phyloP scores from a whole-genome alignment of 2,888 invertebrate species.

The Argynnis bischoffii region DNA sequence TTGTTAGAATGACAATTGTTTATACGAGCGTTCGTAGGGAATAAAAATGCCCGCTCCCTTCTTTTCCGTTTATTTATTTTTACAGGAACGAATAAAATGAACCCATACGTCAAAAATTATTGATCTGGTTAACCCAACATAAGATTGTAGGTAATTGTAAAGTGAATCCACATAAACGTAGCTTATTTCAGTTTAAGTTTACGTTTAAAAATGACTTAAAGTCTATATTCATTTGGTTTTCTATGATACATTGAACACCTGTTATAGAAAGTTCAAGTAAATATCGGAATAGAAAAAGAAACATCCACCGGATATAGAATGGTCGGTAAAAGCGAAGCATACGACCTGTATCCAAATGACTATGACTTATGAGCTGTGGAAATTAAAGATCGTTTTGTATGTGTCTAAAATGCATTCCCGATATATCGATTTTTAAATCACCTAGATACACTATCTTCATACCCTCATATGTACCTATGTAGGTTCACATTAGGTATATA shows the following conservation, averaged over 20 bases:
- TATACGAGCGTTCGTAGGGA: constrained; percentile 7
- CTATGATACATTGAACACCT: constrained; percentile 17
- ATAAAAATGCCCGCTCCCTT: constrained; percentile 8
- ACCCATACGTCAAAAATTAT: constrained; percentile 16
- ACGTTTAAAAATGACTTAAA: not conserved
- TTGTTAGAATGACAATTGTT: constrained; percentile 19
- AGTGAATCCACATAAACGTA: constrained; percentile 5
- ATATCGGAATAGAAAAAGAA: constrained; percentile 24
- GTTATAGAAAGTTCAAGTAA: constrained; percentile 25
- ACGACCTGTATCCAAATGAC: constrained; percentile 4
- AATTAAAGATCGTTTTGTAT: not conserved
- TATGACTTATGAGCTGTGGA: not conserved
- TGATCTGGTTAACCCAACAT: constrained; percentile 10
- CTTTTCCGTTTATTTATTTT: constrained; percentile 18
- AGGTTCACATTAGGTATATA: too few species aligned
- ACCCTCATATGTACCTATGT: too few species aligned
- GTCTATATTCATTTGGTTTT: not conserved
- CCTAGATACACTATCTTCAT: too few species aligned
- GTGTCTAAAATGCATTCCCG: not conserved
- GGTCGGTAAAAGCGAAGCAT: constrained; percentile 8
- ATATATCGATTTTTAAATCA: too few species aligned
- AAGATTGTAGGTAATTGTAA: constrained; percentile 11
- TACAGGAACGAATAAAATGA: constrained; percentile 11
- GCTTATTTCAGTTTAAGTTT: not conserved
- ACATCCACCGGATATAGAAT: constrained; percentile 21